Conservation (phyloP, 2,113 vertebrate genomes). For the Tauraco erythrolophus region DNA sequence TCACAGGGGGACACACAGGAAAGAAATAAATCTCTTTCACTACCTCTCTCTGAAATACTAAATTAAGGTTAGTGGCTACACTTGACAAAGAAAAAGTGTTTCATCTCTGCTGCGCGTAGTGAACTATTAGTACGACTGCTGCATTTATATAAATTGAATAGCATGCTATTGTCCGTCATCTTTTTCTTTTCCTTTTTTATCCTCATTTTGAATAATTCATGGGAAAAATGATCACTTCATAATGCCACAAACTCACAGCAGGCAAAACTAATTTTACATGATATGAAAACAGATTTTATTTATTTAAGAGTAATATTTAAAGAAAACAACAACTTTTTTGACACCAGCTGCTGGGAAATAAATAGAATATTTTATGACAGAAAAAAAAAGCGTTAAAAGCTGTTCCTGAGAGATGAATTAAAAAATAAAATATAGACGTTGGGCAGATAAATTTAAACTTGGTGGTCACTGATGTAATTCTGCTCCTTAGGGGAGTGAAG, state of each 20-base stretch:
- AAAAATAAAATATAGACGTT: constrained; percentile 55
- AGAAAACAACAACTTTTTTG: constrained; percentile 85
- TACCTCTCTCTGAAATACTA: constrained; percentile 29
- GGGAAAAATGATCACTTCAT: constrained; percentile 81
- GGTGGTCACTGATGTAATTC: constrained; percentile 57
- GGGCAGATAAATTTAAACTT: constrained; percentile 70
- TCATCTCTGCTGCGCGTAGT: constrained; percentile 19
- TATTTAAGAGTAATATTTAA: constrained; percentile 87
- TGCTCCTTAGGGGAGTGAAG: background rate
- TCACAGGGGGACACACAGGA: background rate
- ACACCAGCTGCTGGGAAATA: constrained; percentile 85
- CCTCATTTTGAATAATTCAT: constrained; percentile 84
- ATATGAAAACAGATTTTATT: constrained; percentile 86
- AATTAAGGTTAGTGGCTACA: constrained; percentile 57
- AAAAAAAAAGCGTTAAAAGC: constrained; percentile 78
- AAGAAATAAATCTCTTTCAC: constrained; percentile 22
- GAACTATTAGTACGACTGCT: constrained; percentile 51
- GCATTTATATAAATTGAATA: constrained; percentile 72
- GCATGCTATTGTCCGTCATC: constrained; percentile 68
- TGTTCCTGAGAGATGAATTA: constrained; percentile 72
- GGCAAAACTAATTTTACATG: constrained; percentile 84
- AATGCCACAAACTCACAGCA: constrained; percentile 83
- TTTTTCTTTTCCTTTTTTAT: constrained; percentile 71
- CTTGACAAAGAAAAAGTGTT: constrained; percentile 51
- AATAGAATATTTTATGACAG: constrained; percentile 84